A percentile compares a stretch with the other conserved stretches of the same genome.
These are phyloP conservation scores for Chalcosyrphus nemorum DNA, from an alignment of 2,888 invertebrate genomes.

Conservation along the genomic window DNA sequence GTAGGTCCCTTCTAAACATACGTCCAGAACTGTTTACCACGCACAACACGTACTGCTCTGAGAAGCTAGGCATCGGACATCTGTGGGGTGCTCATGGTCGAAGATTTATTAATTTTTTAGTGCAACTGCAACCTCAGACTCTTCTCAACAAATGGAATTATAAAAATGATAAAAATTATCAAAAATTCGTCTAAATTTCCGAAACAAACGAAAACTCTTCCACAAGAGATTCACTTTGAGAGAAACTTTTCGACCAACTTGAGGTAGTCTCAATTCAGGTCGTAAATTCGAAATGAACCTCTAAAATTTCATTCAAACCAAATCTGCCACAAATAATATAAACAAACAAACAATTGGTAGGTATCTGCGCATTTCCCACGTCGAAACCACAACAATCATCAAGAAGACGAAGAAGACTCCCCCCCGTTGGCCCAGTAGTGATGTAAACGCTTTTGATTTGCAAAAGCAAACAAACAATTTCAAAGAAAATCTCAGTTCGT, in stretches of 20 bases:
- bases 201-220: background rate
- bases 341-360: slow-evolving; percentile 18
- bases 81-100: no score
- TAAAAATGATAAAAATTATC: no score
- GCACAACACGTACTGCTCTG: no score
- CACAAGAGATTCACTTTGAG: background rate
- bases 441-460: no score
- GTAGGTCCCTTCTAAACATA: no score
- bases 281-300: background rate
- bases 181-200: background rate
- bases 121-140: no score
- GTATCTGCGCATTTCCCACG: slow-evolving; percentile 14
- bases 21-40: no score
- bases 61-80: no score
- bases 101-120: no score
- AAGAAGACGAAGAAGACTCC: background rate
- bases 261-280: background rate
- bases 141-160: no score
- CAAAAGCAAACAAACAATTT: slow-evolving; percentile 18
- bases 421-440: no score
- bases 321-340: slow-evolving; percentile 3
- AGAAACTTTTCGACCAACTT: background rate
- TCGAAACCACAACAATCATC: background rate
- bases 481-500: slow-evolving; percentile 40
- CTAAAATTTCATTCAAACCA: background rate